Evolutionary conservation across 1,140 invertebrate species (phyloP), one percentile per base, ranked within the genome.

Genomic region (Hyles vespertilio): DNA sequence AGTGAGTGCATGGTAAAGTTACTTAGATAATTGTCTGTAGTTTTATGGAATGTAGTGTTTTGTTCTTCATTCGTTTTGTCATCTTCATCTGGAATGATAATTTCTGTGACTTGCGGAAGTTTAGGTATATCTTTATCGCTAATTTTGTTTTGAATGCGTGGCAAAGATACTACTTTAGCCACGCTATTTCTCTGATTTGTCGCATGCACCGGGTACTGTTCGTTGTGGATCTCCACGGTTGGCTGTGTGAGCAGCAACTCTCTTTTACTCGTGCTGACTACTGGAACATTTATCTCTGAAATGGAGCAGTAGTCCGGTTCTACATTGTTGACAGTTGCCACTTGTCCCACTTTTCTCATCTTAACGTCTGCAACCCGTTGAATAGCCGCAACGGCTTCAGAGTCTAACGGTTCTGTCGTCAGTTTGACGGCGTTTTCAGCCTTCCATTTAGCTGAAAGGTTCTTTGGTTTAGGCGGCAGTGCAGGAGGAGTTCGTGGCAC

Each of bases 391-490:
- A 92, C 65, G 92, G 92, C 87, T 91, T 92, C 67, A 92, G 92
- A 76, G 92, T 93, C 78, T 87, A 86, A 77, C 67, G 80, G 70
- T 74, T 87, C 82, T 76, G 71, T 79, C 73, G 75, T 49, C 71
- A 65, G 54, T 79, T 76, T 88, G 70, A 85, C 72, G 74, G 74
- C 65, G 61, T 82, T 85, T 71, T 90, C 72, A 87, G 80, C 80
- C 84, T 91, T 91, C 74, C 89, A 90, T 91, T 90, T 94, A 79
- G 89, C 91, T 83, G 81, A 90, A 76, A 91, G 90, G 90, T 90
- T 94, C 81, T 91, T 90, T 65, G 93, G 93, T 76, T 94, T 94
- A 12, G 93, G 93, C 9, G 93, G 93, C 57, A 94, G 75, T 55
- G 92, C 92, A 58, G 93, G 93, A 34, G 94, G 93, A 49, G 91